phyloP scores from a whole-genome alignment of 2,797 vertebrate species.

The Sebastes matsubarae region DNA sequence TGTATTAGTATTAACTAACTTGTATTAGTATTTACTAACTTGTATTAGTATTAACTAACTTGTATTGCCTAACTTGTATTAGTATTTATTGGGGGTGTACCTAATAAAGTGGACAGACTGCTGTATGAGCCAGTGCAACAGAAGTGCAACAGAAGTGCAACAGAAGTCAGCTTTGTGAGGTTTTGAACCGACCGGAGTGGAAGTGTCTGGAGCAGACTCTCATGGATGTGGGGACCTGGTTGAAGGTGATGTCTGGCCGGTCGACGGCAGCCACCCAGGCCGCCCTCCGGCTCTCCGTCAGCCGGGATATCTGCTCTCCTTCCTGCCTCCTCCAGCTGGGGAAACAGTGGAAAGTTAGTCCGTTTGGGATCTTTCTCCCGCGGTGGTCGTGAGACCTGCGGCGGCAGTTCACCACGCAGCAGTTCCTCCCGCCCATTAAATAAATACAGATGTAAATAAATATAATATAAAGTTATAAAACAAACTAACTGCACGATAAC shows the following conservation, averaged over 20 bases:
- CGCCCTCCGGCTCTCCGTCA: not conserved
- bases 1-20: too few relatives aligned
- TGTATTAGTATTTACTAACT: too few relatives aligned
- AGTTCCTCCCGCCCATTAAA: not conserved
- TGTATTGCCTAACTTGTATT: too few relatives aligned
- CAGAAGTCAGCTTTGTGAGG: too few relatives aligned
- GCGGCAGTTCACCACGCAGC: slow-evolving; percentile 13
- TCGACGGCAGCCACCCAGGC: slow-evolving; percentile 8
- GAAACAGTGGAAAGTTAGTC: not conserved
- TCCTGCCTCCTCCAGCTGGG: slow-evolving; percentile 24
- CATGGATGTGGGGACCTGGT: not conserved
- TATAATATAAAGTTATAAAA: not conserved
- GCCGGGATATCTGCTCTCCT: not conserved
- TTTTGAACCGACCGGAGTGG: too few relatives aligned
- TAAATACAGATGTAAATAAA: not conserved
- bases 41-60: too few relatives aligned
- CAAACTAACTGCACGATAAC: rapidly evolving
- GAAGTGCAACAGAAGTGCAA: too few relatives aligned
- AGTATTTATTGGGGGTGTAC: too few relatives aligned
- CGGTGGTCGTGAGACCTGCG: slow-evolving; percentile 2
- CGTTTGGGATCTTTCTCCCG: not conserved
- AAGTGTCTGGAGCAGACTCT: slow-evolving; percentile 30
- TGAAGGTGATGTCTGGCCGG: not conserved
- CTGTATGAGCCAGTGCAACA: too few relatives aligned
- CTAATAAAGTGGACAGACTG: too few relatives aligned